Conservation (phyloP, 2,797 vertebrate genomes). For the Pseudochirops cupreus region DNA sequence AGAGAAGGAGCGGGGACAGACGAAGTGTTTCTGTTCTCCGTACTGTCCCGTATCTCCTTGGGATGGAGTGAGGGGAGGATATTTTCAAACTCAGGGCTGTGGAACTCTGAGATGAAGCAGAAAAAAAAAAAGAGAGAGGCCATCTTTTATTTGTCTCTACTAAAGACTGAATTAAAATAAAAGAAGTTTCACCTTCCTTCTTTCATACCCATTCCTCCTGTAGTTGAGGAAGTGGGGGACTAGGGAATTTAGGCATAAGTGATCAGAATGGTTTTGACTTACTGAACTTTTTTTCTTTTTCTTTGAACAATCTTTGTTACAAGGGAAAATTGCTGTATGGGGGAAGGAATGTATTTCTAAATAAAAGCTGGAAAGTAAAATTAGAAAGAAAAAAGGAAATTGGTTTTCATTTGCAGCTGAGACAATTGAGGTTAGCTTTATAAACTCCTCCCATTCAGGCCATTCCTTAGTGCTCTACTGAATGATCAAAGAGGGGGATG, state of each 20-base stretch:
- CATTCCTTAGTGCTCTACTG: background rate
- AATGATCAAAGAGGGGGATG: background rate
- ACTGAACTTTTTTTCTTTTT: background rate
- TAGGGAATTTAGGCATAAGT: background rate
- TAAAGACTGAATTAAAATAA: background rate
- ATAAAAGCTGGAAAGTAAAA: background rate
- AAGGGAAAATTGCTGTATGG: background rate
- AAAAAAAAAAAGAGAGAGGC: background rate
- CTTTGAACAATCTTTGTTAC: background rate
- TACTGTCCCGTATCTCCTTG: background rate
- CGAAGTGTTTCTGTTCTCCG: background rate
- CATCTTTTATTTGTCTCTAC: background rate
- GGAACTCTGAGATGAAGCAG: background rate
- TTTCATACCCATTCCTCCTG: background rate
- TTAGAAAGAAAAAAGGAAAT: background rate
- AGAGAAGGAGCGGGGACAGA: background rate
- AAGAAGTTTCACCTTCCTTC: background rate
- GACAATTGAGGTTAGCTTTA: background rate
- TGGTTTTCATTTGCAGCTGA: background rate
- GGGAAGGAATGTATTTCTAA: background rate
- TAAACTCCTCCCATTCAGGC: background rate
- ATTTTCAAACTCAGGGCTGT: background rate
- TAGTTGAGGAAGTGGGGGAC: background rate
- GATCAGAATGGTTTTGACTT: background rate
- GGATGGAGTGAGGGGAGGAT: background rate